Conservation (phyloP, 2,888 invertebrate genomes). For the Gastracanthus pulcherrimus region DNA sequence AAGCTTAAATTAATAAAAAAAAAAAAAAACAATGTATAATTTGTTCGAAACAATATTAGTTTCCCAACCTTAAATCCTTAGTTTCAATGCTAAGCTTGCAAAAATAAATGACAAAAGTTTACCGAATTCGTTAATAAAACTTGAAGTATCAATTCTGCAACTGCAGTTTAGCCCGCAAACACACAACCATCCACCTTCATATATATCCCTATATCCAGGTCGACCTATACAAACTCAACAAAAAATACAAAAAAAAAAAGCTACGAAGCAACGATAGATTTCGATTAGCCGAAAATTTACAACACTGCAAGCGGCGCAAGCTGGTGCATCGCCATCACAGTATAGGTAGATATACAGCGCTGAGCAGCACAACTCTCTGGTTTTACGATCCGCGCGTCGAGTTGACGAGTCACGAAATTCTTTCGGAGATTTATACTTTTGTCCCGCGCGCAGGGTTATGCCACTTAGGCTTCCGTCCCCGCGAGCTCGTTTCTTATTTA, state of each 20-base stretch:
- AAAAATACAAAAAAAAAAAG: neutral
- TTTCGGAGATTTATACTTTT: constrained; percentile 3
- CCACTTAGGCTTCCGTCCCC: neutral
- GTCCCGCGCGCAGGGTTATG: neutral
- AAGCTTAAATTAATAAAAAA: no score
- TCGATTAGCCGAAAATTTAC: constrained; percentile 35
- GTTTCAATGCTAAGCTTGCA: no score
- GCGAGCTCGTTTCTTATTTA: constrained; percentile 8
- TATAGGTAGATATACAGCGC: neutral
- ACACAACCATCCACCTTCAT: no score
- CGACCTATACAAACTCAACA: neutral
- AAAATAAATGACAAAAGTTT: no score
- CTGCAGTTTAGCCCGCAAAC: no score
- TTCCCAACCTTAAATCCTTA: no score
- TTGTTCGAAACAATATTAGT: no score
- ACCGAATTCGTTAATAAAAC: no score
- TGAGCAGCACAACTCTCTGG: neutral
- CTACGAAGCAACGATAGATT: constrained; percentile 13
- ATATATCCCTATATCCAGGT: no score
- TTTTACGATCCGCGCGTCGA: neutral
- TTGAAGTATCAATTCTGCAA: no score
- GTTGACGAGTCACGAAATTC: constrained; percentile 34
- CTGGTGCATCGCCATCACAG: neutral
- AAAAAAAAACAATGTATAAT: no score
- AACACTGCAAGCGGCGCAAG: no score